Evolutionary conservation across 2,113 vertebrate species (phyloP).

Genomic region (Ophiodon elongatus): DNA sequence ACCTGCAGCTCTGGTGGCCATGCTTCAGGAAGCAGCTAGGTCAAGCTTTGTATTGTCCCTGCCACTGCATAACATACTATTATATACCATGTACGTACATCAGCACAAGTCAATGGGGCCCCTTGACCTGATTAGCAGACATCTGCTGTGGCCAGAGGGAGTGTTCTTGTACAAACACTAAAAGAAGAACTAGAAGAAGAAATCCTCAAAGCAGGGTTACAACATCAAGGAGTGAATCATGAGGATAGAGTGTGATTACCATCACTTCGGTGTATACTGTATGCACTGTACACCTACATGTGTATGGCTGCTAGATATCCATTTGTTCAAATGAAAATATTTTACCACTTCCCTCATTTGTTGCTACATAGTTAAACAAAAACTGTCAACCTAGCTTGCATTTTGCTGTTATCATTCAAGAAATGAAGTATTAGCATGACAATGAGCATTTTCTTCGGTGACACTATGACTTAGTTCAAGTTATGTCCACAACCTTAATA

Average conservation of each 20-base stretch:
- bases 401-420: neutral
- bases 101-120: constrained; percentile 54
- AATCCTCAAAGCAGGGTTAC: constrained; percentile 14
- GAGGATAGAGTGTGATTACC: neutral
- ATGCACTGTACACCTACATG: neutral
- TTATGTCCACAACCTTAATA: constrained; percentile 21
- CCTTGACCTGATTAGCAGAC: constrained; percentile 69
- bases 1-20: constrained; percentile 36
- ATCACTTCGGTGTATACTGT: neutral
- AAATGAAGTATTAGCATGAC: neutral
- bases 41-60: constrained; percentile 49
- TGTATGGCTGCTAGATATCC: neutral
- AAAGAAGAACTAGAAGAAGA: constrained; percentile 13
- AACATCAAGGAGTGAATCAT: constrained; percentile 15
- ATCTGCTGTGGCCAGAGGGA: constrained; percentile 61
- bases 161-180: constrained; percentile 30
- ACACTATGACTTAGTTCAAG: neutral
- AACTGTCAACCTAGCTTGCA: neutral
- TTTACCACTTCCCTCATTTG: neutral
- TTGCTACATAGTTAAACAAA: neutral
- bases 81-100: constrained; percentile 28
- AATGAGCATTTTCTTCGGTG: neutral
- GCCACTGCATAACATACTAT: neutral
- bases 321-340: neutral
- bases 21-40: constrained; percentile 61